Conservation (phyloP, 2,888 invertebrate species). For the Eupithecia subumbrata region DNA sequence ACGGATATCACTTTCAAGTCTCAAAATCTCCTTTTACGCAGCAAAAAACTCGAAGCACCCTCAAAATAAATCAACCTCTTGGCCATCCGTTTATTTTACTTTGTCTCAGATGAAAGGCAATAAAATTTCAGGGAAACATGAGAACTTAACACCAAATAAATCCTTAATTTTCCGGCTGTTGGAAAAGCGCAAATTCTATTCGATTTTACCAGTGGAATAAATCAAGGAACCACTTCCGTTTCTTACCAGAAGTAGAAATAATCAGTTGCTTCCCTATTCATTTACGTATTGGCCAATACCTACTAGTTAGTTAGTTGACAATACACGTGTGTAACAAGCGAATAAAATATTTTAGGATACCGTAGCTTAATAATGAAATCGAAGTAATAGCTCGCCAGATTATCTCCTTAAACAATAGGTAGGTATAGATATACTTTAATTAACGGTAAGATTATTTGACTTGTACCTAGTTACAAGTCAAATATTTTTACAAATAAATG, state of each 20-base stretch:
- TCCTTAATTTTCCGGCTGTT: constrained; percentile 45
- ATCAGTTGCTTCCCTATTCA: neutral
- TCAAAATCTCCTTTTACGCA: neutral
- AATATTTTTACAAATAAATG: too few species aligned
- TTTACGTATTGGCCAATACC: neutral
- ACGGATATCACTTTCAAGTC: neutral
- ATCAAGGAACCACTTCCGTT: constrained; percentile 21
- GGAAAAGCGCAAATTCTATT: constrained; percentile 52
- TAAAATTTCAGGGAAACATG: constrained; percentile 37
- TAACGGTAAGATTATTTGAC: too few species aligned
- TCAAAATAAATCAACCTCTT: constrained; percentile 29
- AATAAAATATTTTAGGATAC: too few species aligned
- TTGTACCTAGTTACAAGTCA: too few species aligned
- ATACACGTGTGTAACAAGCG: too few species aligned
- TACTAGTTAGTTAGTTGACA: neutral
- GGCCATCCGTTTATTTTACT: constrained; percentile 30
- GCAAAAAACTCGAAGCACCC: neutral
- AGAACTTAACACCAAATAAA: constrained; percentile 46
- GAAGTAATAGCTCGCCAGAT: too few species aligned
- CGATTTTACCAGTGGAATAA: constrained; percentile 40
- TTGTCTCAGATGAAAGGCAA: constrained; percentile 35
- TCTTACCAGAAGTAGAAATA: neutral
- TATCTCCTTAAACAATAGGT: too few species aligned
- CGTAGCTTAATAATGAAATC: too few species aligned
- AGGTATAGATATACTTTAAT: too few species aligned